Evolutionary conservation across 2,888 invertebrate genomes (phyloP).

Genomic region (Dryocosmus kuriphilus): DNA sequence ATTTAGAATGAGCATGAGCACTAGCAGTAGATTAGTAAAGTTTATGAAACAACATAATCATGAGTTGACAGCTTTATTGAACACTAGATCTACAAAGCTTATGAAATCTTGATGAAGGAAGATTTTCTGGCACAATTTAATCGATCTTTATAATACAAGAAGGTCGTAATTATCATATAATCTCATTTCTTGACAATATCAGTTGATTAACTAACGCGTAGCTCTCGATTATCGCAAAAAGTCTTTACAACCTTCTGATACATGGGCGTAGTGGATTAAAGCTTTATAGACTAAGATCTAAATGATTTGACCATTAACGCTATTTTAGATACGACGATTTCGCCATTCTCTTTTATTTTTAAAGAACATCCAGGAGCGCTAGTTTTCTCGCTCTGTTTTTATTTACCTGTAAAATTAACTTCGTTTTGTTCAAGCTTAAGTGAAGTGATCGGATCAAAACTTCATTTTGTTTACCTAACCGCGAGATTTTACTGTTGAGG

Average conservation of each 20-base stretch:
- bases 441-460: no score
- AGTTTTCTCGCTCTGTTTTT: no score
- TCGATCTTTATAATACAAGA: slow-evolving; percentile 11
- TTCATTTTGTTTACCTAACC: no score
- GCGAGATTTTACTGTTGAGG: no score
- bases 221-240: slow-evolving; percentile 16
- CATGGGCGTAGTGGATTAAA: not conserved
- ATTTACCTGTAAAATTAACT: no score
- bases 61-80: slow-evolving; percentile 18
- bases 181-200: slow-evolving; percentile 2
- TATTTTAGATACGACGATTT: no score
- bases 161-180: not conserved
- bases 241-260: slow-evolving; percentile 17
- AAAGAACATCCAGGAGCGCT: no score
- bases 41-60: slow-evolving; percentile 38
- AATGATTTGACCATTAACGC: no score
- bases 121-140: slow-evolving; percentile 7
- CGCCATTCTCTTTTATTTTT: no score
- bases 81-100: not conserved
- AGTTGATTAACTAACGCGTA: not conserved
- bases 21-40: not conserved
- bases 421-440: no score
- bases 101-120: slow-evolving; percentile 6
- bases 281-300: no score
- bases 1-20: not conserved